phyloP scores from a whole-genome alignment of 2,797 vertebrate genomes.

The Oophaga sylvatica region DNA sequence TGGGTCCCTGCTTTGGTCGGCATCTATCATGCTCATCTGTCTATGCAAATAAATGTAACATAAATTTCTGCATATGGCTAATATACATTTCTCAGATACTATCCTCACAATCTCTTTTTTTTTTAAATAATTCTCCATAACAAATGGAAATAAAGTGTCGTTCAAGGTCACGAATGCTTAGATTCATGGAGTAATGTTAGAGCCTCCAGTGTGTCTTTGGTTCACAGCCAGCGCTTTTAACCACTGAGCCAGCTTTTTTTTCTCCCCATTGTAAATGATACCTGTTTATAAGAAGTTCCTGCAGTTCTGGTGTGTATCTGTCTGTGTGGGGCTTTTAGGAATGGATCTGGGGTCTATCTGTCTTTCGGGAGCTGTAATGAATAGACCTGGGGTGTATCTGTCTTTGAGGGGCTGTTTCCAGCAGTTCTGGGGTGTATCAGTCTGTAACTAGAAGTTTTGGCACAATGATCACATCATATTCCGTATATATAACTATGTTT shows the following conservation, averaged over 20 bases:
- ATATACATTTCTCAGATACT: background rate
- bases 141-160: constrained; percentile 22
- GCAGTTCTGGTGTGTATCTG: constrained; percentile 28
- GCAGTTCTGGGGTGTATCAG: constrained; percentile 39
- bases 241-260: constrained; percentile 47
- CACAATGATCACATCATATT: constrained; percentile 46
- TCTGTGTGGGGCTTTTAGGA: constrained; percentile 26
- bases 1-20: too few species aligned
- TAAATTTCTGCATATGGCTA: background rate
- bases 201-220: constrained; percentile 46
- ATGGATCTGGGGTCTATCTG: constrained; percentile 32
- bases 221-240: constrained; percentile 42
- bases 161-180: constrained; percentile 43
- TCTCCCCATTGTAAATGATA: constrained; percentile 37
- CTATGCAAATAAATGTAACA: too few species aligned
- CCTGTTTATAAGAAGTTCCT: constrained; percentile 38
- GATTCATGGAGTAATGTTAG: constrained; percentile 17
- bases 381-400: constrained; percentile 30
- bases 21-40: too few species aligned
- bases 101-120: background rate
- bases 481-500: constrained; percentile 57
- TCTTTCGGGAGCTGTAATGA: constrained; percentile 14
- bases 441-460: constrained; percentile 38
- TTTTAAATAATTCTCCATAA: background rate
- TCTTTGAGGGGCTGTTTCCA: constrained; percentile 29